Evolutionary conservation across 2,113 vertebrate genomes (phyloP).

Genomic region (Trichomycterus rosablanca): DNA sequence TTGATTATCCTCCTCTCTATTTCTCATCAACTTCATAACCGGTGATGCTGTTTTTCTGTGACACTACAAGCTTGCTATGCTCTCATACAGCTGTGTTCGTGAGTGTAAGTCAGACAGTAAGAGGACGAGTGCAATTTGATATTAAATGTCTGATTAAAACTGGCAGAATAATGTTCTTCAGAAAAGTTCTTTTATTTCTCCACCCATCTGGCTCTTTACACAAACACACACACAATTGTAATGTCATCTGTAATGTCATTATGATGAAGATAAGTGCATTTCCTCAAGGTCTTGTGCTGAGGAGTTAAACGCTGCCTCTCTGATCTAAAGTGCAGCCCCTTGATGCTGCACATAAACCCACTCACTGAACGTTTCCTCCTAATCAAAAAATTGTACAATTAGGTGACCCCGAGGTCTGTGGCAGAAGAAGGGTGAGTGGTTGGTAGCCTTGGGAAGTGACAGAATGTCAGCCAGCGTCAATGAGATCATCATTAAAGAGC

Average conservation of each 20-base stretch:
- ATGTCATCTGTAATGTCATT: slow-evolving; percentile 57
- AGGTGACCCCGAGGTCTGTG: slow-evolving; percentile 28
- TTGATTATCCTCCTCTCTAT: too few relatives aligned
- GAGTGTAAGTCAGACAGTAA: slow-evolving; percentile 2
- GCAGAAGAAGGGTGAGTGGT: too few relatives aligned
- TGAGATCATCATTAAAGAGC: slow-evolving; percentile 24
- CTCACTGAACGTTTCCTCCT: slow-evolving; percentile 33
- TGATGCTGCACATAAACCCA: background rate
- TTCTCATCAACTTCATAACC: too few relatives aligned
- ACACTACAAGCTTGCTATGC: too few relatives aligned
- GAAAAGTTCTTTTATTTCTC: background rate
- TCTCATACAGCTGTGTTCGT: too few relatives aligned
- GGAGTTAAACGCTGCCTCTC: slow-evolving; percentile 28
- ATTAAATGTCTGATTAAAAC: slow-evolving; percentile 13
- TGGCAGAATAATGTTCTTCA: background rate
- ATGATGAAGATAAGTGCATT: slow-evolving; percentile 39
- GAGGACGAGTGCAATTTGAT: background rate
- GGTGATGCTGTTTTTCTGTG: too few relatives aligned
- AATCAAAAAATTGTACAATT: slow-evolving; percentile 46
- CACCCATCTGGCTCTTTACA: slow-evolving; percentile 1
- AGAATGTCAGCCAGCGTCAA: slow-evolving; percentile 27
- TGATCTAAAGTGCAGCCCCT: slow-evolving; percentile 33
- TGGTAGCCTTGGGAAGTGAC: slow-evolving; percentile 18
- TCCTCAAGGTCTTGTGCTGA: slow-evolving; percentile 56
- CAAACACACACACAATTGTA: slow-evolving; percentile 46